phyloP scores from a whole-genome alignment of 2,888 invertebrate genomes.

The Matsumyia berberina region DNA sequence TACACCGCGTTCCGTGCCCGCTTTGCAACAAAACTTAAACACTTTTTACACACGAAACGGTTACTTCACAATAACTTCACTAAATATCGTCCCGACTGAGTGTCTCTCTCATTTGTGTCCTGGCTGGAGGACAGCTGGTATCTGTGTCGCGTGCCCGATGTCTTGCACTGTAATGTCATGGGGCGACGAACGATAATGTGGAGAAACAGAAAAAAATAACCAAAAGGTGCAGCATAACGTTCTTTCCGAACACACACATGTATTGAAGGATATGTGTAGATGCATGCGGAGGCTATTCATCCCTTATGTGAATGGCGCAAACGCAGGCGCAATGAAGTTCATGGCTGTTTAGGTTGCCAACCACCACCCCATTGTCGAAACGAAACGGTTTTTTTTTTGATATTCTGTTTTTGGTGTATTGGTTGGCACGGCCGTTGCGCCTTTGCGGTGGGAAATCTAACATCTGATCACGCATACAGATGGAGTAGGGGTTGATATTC shows the following conservation, averaged over 20 bases:
- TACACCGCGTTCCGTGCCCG: background rate
- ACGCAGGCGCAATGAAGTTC: slow-evolving; percentile 61
- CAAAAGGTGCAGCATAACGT: slow-evolving; percentile 84
- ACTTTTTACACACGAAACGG: background rate
- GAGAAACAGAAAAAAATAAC: slow-evolving; percentile 85
- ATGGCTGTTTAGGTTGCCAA: slow-evolving; percentile 70
- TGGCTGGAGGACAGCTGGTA: slow-evolving; percentile 87
- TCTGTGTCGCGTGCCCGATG: slow-evolving; percentile 88
- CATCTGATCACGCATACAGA: slow-evolving; percentile 81
- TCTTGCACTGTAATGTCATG: slow-evolving; percentile 86
- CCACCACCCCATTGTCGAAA: slow-evolving; percentile 76
- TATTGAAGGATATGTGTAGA: slow-evolving; percentile 50
- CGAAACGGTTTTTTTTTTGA: slow-evolving; percentile 66
- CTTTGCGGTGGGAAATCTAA: slow-evolving; percentile 82
- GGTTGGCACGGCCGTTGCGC: slow-evolving; percentile 57
- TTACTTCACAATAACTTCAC: slow-evolving; percentile 44
- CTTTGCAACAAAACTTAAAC: background rate
- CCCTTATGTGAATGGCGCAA: slow-evolving; percentile 80
- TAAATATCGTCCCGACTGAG: slow-evolving; percentile 63
- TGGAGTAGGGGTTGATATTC: slow-evolving; percentile 54
- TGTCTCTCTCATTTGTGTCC: slow-evolving; percentile 80
- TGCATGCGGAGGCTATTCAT: slow-evolving; percentile 81
- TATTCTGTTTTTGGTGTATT: slow-evolving; percentile 52
- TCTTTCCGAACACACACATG: slow-evolving; percentile 55
- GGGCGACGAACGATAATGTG: slow-evolving; percentile 80